Evolutionary conservation across 2,113 vertebrate species (phyloP), one percentile per base, ranked within the genome.

Genomic region (Anguilla japonica): DNA sequence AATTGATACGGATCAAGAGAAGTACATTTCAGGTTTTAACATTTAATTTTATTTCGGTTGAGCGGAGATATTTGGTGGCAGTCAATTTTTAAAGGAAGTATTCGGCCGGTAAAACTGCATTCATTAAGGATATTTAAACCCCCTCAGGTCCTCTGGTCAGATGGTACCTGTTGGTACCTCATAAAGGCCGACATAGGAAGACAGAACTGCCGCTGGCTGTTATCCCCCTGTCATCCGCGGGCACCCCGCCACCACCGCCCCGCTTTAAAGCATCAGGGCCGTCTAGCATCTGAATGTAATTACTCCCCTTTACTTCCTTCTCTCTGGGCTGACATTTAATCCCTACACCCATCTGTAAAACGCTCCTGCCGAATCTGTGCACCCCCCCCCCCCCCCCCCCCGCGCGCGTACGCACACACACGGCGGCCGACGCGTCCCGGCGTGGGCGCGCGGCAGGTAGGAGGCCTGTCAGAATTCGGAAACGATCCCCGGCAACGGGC

Each of bases 241-340:
- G 15, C 75, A 18, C 50, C 39, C 79, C 34, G 40, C 82, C 20
- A 56, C 53, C 75, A 18, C 34, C 39, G 67, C 34, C 75, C 82
- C 13, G 56, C 50, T 83, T 85, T 18, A 84, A 86, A 89, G 29
- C n/a, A 75, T 82, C 78, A 86, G 79, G 79, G 85, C 83, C 83
- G 88, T 85, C 85, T 89, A 79, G 79, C 92, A 91, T 89, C 88
- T 91, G 91, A 91, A 86, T 84, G 87, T 82, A 89, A 87, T 92
- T 91, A 90, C 80, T 86, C 67, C 85, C 78, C 81, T 83, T 67
- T 87, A 87, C 87, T 87, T 90, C 89, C 83, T 86, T 63, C 82
- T 40, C 87, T 2, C 71, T 82, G 56, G 79, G 50, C 82, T 86
- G 87, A 93, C 90, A 92, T 88, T 84, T 85, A 90, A 92, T 92